phyloP scores from a whole-genome alignment of 2,113 vertebrate species.

The Bufo bufo region DNA sequence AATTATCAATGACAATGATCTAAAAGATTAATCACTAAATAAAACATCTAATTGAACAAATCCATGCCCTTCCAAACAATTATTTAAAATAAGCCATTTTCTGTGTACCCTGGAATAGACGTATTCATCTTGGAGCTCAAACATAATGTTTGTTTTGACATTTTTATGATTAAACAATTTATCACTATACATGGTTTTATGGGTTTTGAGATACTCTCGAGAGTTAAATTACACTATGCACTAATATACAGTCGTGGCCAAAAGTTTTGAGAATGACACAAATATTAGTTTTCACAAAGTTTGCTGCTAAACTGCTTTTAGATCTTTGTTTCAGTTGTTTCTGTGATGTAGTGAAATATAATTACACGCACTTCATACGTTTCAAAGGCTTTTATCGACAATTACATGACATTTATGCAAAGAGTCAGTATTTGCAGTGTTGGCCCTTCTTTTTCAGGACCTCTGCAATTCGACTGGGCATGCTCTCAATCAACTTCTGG shows the following conservation, averaged over 20 bases:
- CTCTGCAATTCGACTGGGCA: no score
- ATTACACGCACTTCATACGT: no score
- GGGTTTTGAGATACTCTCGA: constrained; percentile 29
- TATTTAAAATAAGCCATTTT: constrained; percentile 23
- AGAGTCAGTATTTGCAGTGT: no score
- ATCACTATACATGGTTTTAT: constrained; percentile 42
- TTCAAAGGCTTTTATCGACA: no score
- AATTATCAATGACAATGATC: constrained; percentile 21
- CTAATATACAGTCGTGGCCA: not conserved
- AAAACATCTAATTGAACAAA: constrained; percentile 24
- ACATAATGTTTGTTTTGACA: constrained; percentile 52
- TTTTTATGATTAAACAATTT: constrained; percentile 55
- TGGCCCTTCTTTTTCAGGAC: no score
- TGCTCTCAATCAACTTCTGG: no score
- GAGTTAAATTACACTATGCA: constrained; percentile 5
- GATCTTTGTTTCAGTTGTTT: no score
- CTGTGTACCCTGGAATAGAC: constrained; percentile 34
- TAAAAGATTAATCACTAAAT: constrained; percentile 38
- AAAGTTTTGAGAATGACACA: no score
- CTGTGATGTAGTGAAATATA: no score
- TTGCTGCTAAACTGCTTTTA: no score
- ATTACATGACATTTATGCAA: no score
- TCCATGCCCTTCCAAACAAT: constrained; percentile 17
- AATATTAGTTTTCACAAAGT: no score
- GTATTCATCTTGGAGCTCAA: constrained; percentile 49